phyloP scores from a whole-genome alignment of 2,888 invertebrate species.

The Caenorhabditis plicata region DNA sequence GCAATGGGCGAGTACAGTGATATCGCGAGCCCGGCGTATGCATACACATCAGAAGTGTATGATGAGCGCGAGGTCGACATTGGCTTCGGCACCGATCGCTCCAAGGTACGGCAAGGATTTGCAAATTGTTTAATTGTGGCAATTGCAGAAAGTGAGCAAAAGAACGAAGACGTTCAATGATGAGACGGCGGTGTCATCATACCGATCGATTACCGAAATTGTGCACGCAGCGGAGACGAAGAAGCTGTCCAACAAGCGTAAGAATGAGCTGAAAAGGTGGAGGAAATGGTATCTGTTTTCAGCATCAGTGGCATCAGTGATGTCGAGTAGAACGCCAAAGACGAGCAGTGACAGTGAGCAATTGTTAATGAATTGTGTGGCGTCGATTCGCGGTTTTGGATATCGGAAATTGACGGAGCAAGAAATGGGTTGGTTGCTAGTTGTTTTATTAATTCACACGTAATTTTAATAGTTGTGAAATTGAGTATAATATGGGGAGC shows the following conservation, averaged over 20 bases:
- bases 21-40: conserved; percentile 15
- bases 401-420: conserved; percentile 61
- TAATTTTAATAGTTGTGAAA: too few species aligned
- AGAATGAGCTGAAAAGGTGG: background rate
- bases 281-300: background rate
- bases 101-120: background rate
- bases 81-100: conserved; percentile 1
- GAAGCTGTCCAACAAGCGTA: background rate
- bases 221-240: conserved; percentile 59
- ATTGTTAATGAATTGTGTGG: conserved; percentile 36
- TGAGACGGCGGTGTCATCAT: conserved; percentile 43
- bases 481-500: too few species aligned
- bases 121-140: background rate
- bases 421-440: conserved; percentile 50
- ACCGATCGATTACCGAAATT: conserved; percentile 61
- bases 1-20: conserved; percentile 27
- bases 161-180: conserved; percentile 6
- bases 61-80: conserved; percentile 35
- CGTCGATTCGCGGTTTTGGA: conserved; percentile 54
- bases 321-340: too few species aligned
- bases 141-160: background rate
- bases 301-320: background rate
- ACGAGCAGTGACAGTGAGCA: conserved; percentile 1
- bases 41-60: conserved; percentile 13
- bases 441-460: too few species aligned